Conservation (phyloP, 2,888 invertebrate species). For the Eupeodes latifasciatus region DNA sequence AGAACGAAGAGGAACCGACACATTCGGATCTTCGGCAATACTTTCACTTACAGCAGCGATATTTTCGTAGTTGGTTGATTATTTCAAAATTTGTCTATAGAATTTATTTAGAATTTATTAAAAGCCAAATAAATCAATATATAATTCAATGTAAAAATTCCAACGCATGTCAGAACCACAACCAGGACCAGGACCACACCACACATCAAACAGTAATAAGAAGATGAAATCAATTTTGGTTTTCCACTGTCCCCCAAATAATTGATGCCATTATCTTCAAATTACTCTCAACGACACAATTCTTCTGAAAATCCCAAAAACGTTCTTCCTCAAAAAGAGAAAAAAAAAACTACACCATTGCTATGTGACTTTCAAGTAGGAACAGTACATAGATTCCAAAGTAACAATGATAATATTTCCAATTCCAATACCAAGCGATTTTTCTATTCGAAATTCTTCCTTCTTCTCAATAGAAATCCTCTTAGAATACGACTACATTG, state of each 20-base stretch:
- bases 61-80: too few relatives aligned
- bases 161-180: too few relatives aligned
- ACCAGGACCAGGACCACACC: too few relatives aligned
- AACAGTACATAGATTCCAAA: background rate
- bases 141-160: too few relatives aligned
- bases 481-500: background rate
- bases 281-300: background rate
- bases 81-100: too few relatives aligned
- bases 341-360: background rate
- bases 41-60: too few relatives aligned
- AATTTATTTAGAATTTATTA: too few relatives aligned
- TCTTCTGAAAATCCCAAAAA: background rate
- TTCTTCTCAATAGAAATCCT: background rate
- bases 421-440: background rate
- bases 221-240: background rate
- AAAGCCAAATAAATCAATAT: too few relatives aligned
- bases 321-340: background rate
- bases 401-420: background rate
- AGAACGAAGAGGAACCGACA: too few relatives aligned
- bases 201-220: background rate
- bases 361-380: background rate
- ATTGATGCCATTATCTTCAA: conserved; percentile 9
- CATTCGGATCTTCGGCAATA: too few relatives aligned
- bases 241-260: background rate
- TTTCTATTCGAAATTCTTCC: background rate